Evolutionary conservation across 2,888 invertebrate species (phyloP), one percentile per base, ranked within the genome.

Genomic region (Troides oblongomaculatus): DNA sequence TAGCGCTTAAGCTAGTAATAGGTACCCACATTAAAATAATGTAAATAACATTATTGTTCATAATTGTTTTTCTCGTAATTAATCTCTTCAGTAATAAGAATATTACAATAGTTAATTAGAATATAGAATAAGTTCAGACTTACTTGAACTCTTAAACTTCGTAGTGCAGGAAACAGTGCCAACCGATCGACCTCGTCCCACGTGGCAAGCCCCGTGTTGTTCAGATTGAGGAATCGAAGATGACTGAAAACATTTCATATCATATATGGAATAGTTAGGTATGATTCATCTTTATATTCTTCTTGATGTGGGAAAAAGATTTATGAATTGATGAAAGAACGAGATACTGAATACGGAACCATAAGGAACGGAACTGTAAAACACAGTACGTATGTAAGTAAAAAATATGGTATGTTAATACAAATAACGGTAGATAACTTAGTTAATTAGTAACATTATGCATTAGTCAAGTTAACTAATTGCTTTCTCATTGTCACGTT

Each of bases 101-200:
- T 46, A 14, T 10, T 46, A 10, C 17, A 14, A 46, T 18, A 18
- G 50, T 50, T 50, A 50, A 14, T 5, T 17, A 50, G 12, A 14
- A 50, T 50, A 50, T 2, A 50, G 21, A 36, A 65, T 23, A 65
- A 23, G 7, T 25, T 53, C 39, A 23, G 30, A 80, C 87, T 85
- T 78, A 96, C 96, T 90, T 96, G 96, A 73, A 98, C 95, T 80
- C 98, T 94, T 72, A 99, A 94, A 88, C 97, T 97, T 76, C 94
- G 95, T 69, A 99, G 93, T 14, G 95, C 94, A 1, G 97, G 97
- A 89, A 98, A 98, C 82, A 94, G 94, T 67, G 96, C 95, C 74
- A 99, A 93, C 77, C 96, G 94, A 81, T 98, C 98, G 71, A 99
- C 95, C 81, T 98, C 97, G 78, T 97, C 95, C 98, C 98, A 98